Base-by-base conservation (phyloP, 2,888 invertebrate genomes). In the Dryadula phaetusa region DNA sequence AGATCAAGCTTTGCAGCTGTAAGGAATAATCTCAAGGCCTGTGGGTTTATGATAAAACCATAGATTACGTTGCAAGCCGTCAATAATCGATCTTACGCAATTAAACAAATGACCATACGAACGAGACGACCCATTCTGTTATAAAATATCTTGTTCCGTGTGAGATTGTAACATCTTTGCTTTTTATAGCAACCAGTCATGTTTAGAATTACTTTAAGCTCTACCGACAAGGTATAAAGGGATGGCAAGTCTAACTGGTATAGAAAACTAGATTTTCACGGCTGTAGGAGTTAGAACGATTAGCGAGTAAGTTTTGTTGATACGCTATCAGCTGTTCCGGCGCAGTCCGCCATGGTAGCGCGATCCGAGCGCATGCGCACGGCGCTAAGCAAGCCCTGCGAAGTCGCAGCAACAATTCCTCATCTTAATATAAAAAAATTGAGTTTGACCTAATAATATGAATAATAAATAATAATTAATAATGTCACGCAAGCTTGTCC, bases 291-390 rank as follows among this genome's bases (percentile, higher is more conserved):
- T 82, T 89, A 90, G 90, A 88, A 82, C 82, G 88, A 90, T 90
- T 90, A 87, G 86, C 81, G 79, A 85, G 86, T 82, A 83, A 79
- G 87, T 83, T 84, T 89, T 89, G 91, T 89, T 91, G 92, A 92
- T 92, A 92, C 78, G 81, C 83, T 90, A 90, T 91, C 92, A 92
- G 92, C 90, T 91, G 90, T 82, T 87, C 80, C 83, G 76, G 81
- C 86, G 86, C 92, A 92, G 92, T 92, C 83, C 85, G 89, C 85
- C 82, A 88, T 89, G 88, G 88, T 84, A 83, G 79, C 85, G 88
- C 92, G 91, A 78, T 78, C 83, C 73, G 86, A 82, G 83, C 89
- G 90, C 89, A 87, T 88, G 90, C 90, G 86, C 77, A 83, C 79
- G 73, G 79, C 84, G 79, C 79, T 74, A 71, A 68, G 69, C 74